Percentiles rank a stretch among this genome's conserved stretches.
Evolutionary conservation across 2,113 vertebrate species (phyloP).

Genomic region (Benitochromis conjunctus): DNA sequence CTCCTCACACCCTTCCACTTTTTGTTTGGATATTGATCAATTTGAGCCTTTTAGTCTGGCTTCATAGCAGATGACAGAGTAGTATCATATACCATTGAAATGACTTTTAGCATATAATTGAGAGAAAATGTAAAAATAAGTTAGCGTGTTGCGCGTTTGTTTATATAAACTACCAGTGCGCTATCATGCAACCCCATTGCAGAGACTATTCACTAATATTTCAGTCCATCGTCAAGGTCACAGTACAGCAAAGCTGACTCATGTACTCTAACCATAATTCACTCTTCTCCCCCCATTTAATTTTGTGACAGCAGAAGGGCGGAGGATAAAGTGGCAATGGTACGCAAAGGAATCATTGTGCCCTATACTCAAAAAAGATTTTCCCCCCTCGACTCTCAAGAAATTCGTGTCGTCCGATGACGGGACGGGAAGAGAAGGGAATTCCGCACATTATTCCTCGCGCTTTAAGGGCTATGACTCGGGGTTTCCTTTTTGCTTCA

Average conservation of each 20-base stretch:
- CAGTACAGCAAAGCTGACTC: background rate
- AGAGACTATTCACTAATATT: background rate
- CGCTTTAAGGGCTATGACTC: conserved; percentile 64
- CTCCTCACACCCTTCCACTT: background rate
- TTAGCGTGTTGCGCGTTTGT: background rate
- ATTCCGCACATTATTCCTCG: conserved; percentile 79
- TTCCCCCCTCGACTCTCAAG: background rate
- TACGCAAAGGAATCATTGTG: background rate
- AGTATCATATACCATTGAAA: background rate
- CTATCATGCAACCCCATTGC: background rate
- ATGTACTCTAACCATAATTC: background rate
- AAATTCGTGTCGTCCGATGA: conserved; percentile 17
- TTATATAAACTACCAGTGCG: background rate
- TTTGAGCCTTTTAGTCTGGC: fast-evolving
- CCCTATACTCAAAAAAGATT: conserved; percentile 21
- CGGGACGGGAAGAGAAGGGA: conserved; percentile 73
- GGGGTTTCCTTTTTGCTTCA: conserved; percentile 70
- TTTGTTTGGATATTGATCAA: background rate
- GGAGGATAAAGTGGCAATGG: conserved; percentile 5
- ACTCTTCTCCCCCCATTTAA: background rate
- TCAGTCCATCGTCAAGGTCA: background rate
- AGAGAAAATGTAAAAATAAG: background rate
- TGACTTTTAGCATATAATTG: background rate
- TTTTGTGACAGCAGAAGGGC: conserved; percentile 16
- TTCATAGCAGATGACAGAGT: background rate